Percentiles rank a stretch among this genome's conserved stretches.
These are phyloP conservation scores for Muscina levida DNA, from an alignment of 2,888 invertebrate genomes.

Conservation along the genomic window DNA sequence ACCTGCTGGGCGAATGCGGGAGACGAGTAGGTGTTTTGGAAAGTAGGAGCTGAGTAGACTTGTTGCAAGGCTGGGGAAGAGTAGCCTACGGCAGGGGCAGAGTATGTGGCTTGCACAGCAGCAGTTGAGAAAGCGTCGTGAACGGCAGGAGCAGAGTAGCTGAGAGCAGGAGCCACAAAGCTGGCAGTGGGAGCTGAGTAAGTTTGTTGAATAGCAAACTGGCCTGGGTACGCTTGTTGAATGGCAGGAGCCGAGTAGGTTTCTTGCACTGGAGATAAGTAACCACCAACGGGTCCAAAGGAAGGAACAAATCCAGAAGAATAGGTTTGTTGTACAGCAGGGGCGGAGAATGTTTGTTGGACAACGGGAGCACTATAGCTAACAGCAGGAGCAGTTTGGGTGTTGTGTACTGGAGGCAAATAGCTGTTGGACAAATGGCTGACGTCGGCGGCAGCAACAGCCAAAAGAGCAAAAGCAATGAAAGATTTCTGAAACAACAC, in stretches of 20 bases:
- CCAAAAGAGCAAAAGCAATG: slow-evolving; percentile 73
- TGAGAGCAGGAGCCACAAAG: slow-evolving; percentile 53
- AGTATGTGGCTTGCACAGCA: slow-evolving; percentile 34
- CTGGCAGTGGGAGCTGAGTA: slow-evolving; percentile 54
- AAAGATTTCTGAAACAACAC: slow-evolving; percentile 75
- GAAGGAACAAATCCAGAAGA: too few relatives aligned
- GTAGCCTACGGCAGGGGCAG: slow-evolving; percentile 64
- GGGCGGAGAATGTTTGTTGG: slow-evolving; percentile 57
- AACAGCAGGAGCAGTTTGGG: slow-evolving; percentile 55
- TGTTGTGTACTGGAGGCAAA: slow-evolving; percentile 71
- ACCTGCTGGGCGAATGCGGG: slow-evolving; percentile 64
- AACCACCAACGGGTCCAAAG: too few relatives aligned
- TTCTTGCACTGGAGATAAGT: slow-evolving; percentile 45
- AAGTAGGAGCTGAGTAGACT: slow-evolving; percentile 56
- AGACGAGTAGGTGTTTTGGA: slow-evolving; percentile 23
- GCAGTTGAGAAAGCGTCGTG: slow-evolving; percentile 59
- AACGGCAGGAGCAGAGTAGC: slow-evolving; percentile 37
- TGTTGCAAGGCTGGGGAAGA: slow-evolving; percentile 63
- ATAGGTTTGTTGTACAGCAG: slow-evolving; percentile 61
- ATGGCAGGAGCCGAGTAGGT: slow-evolving; percentile 48
- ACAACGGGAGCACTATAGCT: slow-evolving; percentile 66
- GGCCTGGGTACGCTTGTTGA: slow-evolving; percentile 13
- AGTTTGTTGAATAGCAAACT: slow-evolving; percentile 59
- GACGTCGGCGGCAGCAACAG: slow-evolving; percentile 77
- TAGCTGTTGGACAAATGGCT: slow-evolving; percentile 74